Base-by-base conservation (phyloP, 2,797 vertebrate genomes). In the Poecilia gillii region DNA sequence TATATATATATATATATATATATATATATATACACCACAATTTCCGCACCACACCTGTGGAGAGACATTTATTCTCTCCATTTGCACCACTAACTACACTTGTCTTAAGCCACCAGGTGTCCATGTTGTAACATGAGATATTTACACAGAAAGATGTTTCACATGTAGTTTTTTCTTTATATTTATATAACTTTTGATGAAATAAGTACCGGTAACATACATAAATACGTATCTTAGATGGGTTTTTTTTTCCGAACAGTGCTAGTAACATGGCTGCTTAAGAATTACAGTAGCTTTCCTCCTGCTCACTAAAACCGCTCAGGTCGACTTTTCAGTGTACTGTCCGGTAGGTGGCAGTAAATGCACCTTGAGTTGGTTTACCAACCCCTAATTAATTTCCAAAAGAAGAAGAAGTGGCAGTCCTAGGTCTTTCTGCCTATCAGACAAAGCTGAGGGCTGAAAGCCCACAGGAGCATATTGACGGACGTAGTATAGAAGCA, bases 401-500 rank as follows among this genome's bases (percentile, higher is more conserved):
- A 9, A 9, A 55, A 12, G 53, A 55, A 53, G 51, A 53, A 55
- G 53, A 55, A 55, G 53, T 0, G 3, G 3, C 9, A 3, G 53
- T 11, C 25, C 25, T n/a, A 3, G 25, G 12, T 55, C 25, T n/a
- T 55, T 55, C 13, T 81, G 76, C 90, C 93, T 91, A 64, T 78
- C 70, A 92, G 87, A 84, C 83, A 4, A 0, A 0, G 0, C 0
- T 9, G 3, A 82, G 81, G 84, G 59, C 8, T 3, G 0, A n/a
- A 13, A 0, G 0, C 0, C 1, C 0, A 0, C 0, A 12, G 0
- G 0, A 0, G 0, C 0, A 14, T 46, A 16, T 51, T 81, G 74
- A 72, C 74, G 25, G 23, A 43, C 81, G 4, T 33, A 41, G 18
- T 1, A 1, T 43, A 4, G 66, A 88, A 95, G 91, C 94, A 96